A percentile compares a stretch with the other conserved stretches of the same genome.
These are phyloP conservation scores for Chaetophractus vellerosus DNA, from an alignment of 2,797 vertebrate species.

Conservation along the genomic window DNA sequence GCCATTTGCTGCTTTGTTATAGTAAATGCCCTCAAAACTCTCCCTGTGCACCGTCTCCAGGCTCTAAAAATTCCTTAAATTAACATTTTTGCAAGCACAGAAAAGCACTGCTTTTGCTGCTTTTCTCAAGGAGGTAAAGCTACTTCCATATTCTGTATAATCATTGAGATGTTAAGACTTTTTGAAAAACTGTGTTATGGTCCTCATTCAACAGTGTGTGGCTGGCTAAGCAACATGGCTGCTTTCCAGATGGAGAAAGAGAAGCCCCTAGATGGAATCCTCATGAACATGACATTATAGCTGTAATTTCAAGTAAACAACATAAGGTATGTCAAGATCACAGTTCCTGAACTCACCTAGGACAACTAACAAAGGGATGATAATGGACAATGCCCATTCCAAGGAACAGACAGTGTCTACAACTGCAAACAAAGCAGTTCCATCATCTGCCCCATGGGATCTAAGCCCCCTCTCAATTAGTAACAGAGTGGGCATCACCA, in stretches of 20 bases:
- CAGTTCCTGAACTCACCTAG: not conserved
- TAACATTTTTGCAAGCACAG: not conserved
- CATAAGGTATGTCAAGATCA: not conserved
- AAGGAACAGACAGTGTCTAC: too few relatives aligned
- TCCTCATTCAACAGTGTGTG: not conserved
- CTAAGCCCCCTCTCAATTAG: too few relatives aligned
- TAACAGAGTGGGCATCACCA: too few relatives aligned
- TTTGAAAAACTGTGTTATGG: not conserved
- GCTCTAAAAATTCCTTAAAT: not conserved
- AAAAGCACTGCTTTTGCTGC: not conserved
- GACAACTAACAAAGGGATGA: too few relatives aligned
- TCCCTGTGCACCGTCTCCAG: not conserved
- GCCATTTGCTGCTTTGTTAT: not conserved
- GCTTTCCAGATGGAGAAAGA: not conserved
- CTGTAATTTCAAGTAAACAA: not conserved
- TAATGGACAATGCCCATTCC: too few relatives aligned
- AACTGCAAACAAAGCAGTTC: too few relatives aligned
- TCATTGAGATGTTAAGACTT: not conserved
- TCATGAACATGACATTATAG: not conserved
- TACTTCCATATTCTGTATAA: not conserved
- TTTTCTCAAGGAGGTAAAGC: slow-evolving; percentile 2
- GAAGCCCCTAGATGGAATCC: not conserved
- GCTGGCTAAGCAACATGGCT: rapidly evolving
- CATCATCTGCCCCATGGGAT: too few relatives aligned
- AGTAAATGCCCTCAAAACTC: not conserved